Percentiles rank a stretch among this genome's conserved stretches.
Conservation (phyloP, 1,140 invertebrate species). For the Phortica variegata region DNA sequence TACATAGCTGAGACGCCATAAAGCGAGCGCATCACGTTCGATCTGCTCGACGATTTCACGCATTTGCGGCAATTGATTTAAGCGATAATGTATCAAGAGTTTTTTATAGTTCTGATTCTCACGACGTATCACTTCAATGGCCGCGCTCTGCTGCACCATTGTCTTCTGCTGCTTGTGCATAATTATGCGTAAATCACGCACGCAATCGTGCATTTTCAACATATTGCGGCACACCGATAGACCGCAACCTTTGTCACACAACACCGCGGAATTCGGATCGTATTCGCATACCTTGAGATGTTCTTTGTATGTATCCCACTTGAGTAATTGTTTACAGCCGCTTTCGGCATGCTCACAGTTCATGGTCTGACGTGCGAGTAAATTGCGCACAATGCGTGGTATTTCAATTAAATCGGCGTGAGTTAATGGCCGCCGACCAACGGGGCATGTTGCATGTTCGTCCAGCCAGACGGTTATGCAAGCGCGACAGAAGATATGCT, state of each 20-base stretch:
- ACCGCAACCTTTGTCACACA: slow-evolving; percentile 27
- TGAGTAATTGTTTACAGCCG: slow-evolving; percentile 17
- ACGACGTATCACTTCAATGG: slow-evolving; percentile 18
- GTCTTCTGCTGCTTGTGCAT: slow-evolving; percentile 7
- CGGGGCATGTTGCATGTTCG: slow-evolving; percentile 31
- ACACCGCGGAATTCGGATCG: slow-evolving; percentile 30
- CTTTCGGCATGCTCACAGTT: slow-evolving; percentile 22
- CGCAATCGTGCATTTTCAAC: slow-evolving; percentile 27
- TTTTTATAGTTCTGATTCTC: too few relatives aligned
- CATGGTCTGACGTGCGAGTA: slow-evolving; percentile 28
- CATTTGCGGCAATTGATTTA: slow-evolving; percentile 24
- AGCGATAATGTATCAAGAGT: slow-evolving; percentile 36
- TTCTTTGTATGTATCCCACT: slow-evolving; percentile 23
- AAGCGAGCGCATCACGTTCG: slow-evolving; percentile 31
- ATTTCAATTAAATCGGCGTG: slow-evolving; percentile 16
- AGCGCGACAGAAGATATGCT: slow-evolving; percentile 29
- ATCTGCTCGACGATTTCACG: slow-evolving; percentile 33
- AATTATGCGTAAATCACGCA: slow-evolving; percentile 23
- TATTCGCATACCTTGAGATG: slow-evolving; percentile 25
- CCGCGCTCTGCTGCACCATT: slow-evolving; percentile 7
- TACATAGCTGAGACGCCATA: slow-evolving; percentile 24
- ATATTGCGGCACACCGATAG: slow-evolving; percentile 37
- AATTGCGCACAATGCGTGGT: slow-evolving; percentile 37
- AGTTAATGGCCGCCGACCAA: slow-evolving; percentile 24
- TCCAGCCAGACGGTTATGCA: slow-evolving; percentile 37